Evolutionary conservation across 1,140 invertebrate genomes (phyloP).

Genomic region (Euwallacea fornicatus): DNA sequence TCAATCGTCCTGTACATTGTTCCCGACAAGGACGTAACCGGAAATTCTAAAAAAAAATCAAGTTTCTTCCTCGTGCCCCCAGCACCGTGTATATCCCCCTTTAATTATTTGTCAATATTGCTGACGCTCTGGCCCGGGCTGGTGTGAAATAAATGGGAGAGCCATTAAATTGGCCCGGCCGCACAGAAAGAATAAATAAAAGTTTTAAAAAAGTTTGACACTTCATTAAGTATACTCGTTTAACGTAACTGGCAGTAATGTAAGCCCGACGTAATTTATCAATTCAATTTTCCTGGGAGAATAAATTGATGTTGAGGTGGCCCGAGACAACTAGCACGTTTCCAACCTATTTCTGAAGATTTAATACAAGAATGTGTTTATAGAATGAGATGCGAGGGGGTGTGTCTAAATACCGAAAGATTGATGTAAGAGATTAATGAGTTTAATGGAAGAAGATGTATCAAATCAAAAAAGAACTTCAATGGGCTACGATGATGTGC

Average conservation of each 20-base stretch:
- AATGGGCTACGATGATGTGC: too few relatives aligned
- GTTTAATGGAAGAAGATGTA: too few relatives aligned
- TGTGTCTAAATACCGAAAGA: not conserved
- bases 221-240: constrained; percentile 28
- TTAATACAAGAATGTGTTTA: too few relatives aligned
- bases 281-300: not conserved
- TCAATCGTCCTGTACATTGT: too few relatives aligned
- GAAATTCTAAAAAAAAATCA: too few relatives aligned
- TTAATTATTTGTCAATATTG: constrained; percentile 14
- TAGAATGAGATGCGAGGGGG: too few relatives aligned
- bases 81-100: not conserved
- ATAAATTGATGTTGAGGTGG: constrained; percentile 4
- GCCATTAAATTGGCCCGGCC: constrained; percentile 6
- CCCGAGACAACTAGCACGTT: not conserved
- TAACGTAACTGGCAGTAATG: not conserved
- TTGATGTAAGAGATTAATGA: not conserved
- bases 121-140: not conserved
- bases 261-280: constrained; percentile 18
- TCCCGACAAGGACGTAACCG: too few relatives aligned
- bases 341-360: not conserved
- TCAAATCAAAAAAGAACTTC: too few relatives aligned
- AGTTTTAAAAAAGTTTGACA: constrained; percentile 24
- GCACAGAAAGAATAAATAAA: constrained; percentile 21
- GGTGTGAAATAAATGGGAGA: not conserved
- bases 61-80: too few relatives aligned